These are phyloP conservation scores for Myopa tessellatipennis DNA, from an alignment of 2,888 invertebrate species.

Conservation along the genomic window DNA sequence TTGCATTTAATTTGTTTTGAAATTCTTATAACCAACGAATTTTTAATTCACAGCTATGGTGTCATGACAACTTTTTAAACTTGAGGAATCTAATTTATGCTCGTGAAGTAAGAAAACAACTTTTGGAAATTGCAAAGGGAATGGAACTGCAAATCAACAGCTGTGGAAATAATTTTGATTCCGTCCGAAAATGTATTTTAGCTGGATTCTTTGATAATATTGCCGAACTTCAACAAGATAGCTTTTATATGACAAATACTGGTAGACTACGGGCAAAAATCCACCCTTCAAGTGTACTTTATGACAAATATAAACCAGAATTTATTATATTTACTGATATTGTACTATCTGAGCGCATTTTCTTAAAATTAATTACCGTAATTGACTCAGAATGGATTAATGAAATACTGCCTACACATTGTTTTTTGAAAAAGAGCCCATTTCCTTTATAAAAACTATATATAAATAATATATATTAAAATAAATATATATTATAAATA, in stretches of 20 bases:
- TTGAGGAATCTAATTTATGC: constrained; percentile 85
- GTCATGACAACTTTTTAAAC: constrained; percentile 89
- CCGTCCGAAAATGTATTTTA: constrained; percentile 81
- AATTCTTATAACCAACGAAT: background rate
- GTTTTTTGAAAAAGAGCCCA: constrained; percentile 48
- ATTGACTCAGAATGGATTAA: constrained; percentile 85
- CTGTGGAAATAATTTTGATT: constrained; percentile 74
- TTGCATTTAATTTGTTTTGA: background rate
- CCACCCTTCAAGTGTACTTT: constrained; percentile 85
- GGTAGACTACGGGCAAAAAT: constrained; percentile 77
- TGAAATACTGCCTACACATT: constrained; percentile 71
- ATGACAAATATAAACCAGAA: constrained; percentile 72
- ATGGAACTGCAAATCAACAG: constrained; percentile 74
- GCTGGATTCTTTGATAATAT: constrained; percentile 87
- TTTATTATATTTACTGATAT: constrained; percentile 87
- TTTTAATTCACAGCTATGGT: constrained; percentile 73
- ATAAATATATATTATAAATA: too few relatives aligned
- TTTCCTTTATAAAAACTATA: too few relatives aligned
- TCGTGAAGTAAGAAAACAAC: constrained; percentile 81
- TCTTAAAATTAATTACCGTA: constrained; percentile 81
- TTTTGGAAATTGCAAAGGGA: constrained; percentile 77
- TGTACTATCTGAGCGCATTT: constrained; percentile 84
- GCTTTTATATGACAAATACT: constrained; percentile 76
- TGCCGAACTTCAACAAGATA: constrained; percentile 82
- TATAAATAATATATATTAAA: too few relatives aligned